These are phyloP conservation scores for Notarius quadriscutis DNA, from an alignment of 2,113 vertebrate genomes.

Conservation along the genomic window DNA sequence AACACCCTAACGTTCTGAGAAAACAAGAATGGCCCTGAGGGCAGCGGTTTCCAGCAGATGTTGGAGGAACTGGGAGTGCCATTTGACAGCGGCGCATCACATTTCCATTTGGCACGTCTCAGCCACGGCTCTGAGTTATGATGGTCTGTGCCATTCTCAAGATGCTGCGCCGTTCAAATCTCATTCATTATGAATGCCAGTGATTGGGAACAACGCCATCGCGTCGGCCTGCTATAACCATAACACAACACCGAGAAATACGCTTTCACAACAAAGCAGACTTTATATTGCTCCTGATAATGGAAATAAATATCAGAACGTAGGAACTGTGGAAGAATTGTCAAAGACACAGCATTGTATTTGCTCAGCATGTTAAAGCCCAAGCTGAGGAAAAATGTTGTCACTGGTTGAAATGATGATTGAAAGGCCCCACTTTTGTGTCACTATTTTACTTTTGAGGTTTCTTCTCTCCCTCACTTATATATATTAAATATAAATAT, in stretches of 20 bases:
- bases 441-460: not conserved
- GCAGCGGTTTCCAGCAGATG: constrained; percentile 51
- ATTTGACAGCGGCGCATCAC: constrained; percentile 43
- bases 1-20: constrained; percentile 39
- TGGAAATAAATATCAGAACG: not conserved
- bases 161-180: constrained; percentile 50
- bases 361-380: constrained; percentile 33
- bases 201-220: constrained; percentile 46
- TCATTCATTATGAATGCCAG: constrained; percentile 57
- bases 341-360: not conserved
- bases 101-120: constrained; percentile 52
- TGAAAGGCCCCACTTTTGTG: constrained; percentile 10
- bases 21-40: constrained; percentile 49
- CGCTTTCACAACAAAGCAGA: constrained; percentile 30
- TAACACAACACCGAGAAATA: constrained; percentile 24
- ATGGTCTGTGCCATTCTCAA: constrained; percentile 48
- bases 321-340: constrained; percentile 1
- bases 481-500: not conserved
- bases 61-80: constrained; percentile 46
- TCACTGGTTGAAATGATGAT: not conserved
- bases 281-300: constrained; percentile 26
- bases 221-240: constrained; percentile 35
- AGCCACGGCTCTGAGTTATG: constrained; percentile 51
- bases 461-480: not conserved
- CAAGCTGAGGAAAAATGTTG: not conserved